Evolutionary conservation across 2,888 invertebrate species (phyloP), one percentile per base, ranked within the genome.

Genomic region (Dasysyrphus albostriatus): DNA sequence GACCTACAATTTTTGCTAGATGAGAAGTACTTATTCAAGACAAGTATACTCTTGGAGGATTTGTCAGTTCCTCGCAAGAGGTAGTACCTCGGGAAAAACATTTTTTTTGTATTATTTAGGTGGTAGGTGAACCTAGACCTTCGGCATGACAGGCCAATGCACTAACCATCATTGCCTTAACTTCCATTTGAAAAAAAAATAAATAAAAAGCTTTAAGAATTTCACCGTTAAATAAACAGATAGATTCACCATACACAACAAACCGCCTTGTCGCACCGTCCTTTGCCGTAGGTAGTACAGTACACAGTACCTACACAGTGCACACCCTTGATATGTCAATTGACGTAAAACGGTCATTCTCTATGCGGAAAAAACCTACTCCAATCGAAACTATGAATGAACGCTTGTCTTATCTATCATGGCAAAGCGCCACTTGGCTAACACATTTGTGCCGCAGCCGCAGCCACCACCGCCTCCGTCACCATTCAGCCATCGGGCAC

Each of bases 341-440:
- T 77, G 82, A 85, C 82, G 85, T 82, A 85, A 82, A 85, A 82
- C 59, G 77, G 77, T 77, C 77, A 82, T 37, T 77, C 58, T 77
- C 58, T 77, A 69, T 69, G 42, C 67, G 81, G 84, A 82, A 54
- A 67, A 82, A 85, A 82, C 76, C 84, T 73, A 78, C 85, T 85
- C 85, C 82, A 82, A 69, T 69, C 69, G 49, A 69, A 85, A 85
- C 77, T 74, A 85, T 85, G 85, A 85, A 85, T 85, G 85, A 82
- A 85, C 74, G 73, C 67, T 85, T 85, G 82, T 77, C 85, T 85
- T 82, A 82, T 85, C 85, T 81, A 76, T 69, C 24, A 69, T 85
- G 85, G 85, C 85, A 85, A 78, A 85, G 85, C 85, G 85, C 85
- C 85, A 85, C 85, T 85, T 82, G 85, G 85, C 85, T 74, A 74